A percentile compares a stretch with the other conserved stretches of the same genome.
Evolutionary conservation across 2,113 vertebrate species (phyloP).

Genomic region (Galemys pyrenaicus): DNA sequence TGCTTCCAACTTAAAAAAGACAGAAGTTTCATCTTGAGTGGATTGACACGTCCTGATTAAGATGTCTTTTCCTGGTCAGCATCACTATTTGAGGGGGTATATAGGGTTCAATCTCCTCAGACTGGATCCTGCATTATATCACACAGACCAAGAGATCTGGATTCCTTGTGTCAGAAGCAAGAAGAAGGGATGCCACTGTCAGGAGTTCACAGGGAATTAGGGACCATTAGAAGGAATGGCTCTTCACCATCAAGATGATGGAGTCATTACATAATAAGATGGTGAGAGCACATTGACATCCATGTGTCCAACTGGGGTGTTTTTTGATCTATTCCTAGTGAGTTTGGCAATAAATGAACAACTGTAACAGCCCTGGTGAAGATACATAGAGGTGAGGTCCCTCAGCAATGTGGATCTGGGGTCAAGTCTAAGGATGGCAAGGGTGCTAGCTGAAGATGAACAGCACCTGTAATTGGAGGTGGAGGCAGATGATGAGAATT

Average conservation of each 20-base stretch:
- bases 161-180: neutral
- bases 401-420: neutral
- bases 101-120: neutral
- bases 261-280: neutral
- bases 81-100: neutral
- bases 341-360: neutral
- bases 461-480: neutral
- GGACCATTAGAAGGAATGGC: neutral
- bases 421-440: too few species aligned
- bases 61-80: neutral
- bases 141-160: neutral
- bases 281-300: neutral
- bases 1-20: neutral
- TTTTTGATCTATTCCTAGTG: too few species aligned
- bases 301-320: too few species aligned
- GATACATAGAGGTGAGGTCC: neutral
- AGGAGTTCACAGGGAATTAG: neutral
- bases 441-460: neutral
- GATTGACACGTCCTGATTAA: neutral
- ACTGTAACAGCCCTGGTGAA: neutral
- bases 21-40: neutral
- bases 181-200: neutral
- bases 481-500: neutral
- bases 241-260: neutral
- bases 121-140: neutral